Evolutionary conservation across 2,797 vertebrate species (phyloP).

Genomic region (Phyllotis vaccarum): DNA sequence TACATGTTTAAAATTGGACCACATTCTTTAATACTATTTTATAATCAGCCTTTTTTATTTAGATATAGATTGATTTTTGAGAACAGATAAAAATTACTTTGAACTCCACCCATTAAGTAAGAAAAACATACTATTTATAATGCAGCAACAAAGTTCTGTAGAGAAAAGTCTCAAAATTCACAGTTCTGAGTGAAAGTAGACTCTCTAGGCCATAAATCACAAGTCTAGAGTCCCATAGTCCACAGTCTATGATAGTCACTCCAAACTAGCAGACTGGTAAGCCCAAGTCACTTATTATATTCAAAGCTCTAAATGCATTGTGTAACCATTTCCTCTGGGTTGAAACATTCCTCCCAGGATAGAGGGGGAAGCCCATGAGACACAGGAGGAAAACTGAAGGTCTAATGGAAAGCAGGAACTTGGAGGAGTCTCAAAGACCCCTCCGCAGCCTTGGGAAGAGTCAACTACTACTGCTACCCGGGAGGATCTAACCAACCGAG

Average conservation of each 20-base stretch:
- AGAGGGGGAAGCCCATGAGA: neutral
- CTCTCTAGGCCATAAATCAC: neutral
- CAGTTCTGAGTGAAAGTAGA: neutral
- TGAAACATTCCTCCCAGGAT: neutral
- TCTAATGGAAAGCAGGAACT: neutral
- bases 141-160: neutral
- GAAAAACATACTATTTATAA: neutral
- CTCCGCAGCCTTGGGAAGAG: neutral
- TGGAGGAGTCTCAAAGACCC: neutral
- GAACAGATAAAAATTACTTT: constrained; percentile 40
- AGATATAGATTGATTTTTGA: neutral
- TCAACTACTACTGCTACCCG: neutral
- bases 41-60: neutral
- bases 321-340: neutral
- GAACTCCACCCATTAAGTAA: neutral
- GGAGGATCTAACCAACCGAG: neutral
- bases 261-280: neutral
- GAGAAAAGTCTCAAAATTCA: constrained; percentile 1
- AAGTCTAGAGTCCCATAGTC: neutral
- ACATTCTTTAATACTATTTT: constrained; percentile 23
- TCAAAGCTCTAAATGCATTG: neutral
- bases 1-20: neutral
- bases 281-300: neutral
- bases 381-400: neutral
- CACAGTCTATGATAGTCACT: neutral